These are phyloP conservation scores for Chaetops frenatus DNA, from an alignment of 2,113 vertebrate species.

Conservation along the genomic window DNA sequence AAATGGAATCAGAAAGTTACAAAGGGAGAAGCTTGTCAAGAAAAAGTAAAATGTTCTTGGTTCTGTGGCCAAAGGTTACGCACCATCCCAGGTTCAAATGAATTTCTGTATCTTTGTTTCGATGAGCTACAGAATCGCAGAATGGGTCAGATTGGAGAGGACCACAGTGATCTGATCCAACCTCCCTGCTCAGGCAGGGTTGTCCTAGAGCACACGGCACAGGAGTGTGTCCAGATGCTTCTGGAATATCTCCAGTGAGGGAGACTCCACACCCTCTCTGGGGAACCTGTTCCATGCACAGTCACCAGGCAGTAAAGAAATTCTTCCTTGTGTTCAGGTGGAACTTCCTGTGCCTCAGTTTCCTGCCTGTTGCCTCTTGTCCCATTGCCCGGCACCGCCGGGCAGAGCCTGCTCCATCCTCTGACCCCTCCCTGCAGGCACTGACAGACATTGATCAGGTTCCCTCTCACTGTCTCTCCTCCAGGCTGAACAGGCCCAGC, in stretches of 20 bases:
- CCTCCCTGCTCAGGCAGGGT: neutral
- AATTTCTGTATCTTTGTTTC: neutral
- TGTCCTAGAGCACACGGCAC: fast-evolving
- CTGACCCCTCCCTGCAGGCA: neutral
- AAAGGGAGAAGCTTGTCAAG: neutral
- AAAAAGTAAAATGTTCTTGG: neutral
- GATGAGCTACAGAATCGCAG: neutral
- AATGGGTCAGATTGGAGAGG: neutral
- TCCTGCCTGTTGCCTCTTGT: neutral
- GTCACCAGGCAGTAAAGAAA: neutral
- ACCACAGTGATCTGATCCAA: neutral
- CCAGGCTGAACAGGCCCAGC: neutral
- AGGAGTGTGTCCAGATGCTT: neutral
- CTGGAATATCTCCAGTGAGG: fast-evolving
- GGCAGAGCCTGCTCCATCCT: neutral
- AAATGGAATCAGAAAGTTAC: neutral
- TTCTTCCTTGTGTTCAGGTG: neutral
- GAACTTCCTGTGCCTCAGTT: neutral
- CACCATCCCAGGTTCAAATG: neutral
- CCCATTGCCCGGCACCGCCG: neutral
- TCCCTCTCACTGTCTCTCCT: neutral
- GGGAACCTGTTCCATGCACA: neutral
- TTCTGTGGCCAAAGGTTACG: neutral
- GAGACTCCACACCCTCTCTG: neutral
- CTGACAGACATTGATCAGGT: neutral